These are phyloP conservation scores for Albula goreensis DNA, from an alignment of 2,113 vertebrate genomes.

Conservation along the genomic window DNA sequence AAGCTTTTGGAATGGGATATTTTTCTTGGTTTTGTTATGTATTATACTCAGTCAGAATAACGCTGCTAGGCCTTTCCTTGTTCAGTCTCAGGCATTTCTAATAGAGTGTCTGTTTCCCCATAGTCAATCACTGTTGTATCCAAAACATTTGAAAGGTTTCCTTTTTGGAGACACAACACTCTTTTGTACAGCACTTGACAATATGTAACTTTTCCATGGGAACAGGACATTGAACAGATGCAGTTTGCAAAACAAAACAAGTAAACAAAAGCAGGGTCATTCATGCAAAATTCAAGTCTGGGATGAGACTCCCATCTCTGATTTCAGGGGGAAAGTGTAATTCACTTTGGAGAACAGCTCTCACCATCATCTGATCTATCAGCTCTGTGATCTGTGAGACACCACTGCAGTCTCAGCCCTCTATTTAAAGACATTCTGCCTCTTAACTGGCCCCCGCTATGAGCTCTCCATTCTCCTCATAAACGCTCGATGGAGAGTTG, in stretches of 20 bases:
- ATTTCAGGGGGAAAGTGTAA: neutral
- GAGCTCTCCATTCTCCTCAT: neutral
- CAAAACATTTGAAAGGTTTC: neutral
- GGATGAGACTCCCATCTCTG: neutral
- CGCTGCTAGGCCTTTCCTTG: no score
- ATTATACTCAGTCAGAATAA: no score
- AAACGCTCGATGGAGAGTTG: neutral
- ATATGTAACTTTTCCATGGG: neutral
- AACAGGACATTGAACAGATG: neutral
- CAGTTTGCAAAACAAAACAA: neutral
- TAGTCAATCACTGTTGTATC: neutral
- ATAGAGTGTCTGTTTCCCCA: neutral
- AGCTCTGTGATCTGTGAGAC: neutral
- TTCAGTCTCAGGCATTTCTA: no score
- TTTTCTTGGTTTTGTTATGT: no score
- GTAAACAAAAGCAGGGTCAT: neutral
- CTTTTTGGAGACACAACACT: neutral
- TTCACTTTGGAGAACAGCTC: neutral
- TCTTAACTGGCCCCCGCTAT: neutral
- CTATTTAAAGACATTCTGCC: neutral
- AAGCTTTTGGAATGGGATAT: no score
- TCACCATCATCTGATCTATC: neutral
- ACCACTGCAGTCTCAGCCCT: neutral
- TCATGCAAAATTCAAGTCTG: neutral
- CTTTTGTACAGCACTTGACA: no score